Conservation (phyloP, 1,140 invertebrate genomes). For the Berghia stephanieae region DNA sequence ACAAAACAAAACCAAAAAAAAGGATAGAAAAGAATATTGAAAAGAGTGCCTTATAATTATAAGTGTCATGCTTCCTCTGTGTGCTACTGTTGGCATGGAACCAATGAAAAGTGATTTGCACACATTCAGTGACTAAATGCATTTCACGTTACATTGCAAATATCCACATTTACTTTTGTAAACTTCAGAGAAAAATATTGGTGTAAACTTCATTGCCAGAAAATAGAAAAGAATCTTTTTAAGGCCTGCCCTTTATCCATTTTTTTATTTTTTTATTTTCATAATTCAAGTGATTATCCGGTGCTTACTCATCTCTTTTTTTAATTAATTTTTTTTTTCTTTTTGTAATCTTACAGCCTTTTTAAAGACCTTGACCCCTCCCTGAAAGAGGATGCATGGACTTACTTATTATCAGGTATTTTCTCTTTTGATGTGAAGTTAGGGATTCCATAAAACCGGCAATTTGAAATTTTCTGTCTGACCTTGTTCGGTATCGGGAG, state of each 20-base stretch:
- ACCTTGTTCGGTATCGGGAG: background rate
- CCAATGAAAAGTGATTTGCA: no score
- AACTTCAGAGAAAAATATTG: background rate
- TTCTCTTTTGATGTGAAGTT: background rate
- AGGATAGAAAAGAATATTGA: no score
- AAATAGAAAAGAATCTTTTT: no score
- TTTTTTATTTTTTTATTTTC: conserved; percentile 29
- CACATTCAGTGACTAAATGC: no score
- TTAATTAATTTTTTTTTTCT: conserved; percentile 11
- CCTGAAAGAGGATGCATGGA: conserved; percentile 61
- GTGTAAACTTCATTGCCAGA: no score
- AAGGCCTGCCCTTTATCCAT: conserved; percentile 35
- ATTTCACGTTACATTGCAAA: no score
- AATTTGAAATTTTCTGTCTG: background rate
- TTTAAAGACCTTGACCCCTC: conserved; percentile 50
- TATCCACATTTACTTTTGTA: no score
- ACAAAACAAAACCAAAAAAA: no score
- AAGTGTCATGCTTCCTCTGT: no score
- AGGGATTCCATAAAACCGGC: background rate
- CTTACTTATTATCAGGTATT: conserved; percentile 54
- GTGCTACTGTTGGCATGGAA: no score
- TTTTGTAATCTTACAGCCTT: conserved; percentile 43
- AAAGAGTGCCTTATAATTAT: no score
- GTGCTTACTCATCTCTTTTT: background rate
- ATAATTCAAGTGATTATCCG: background rate